Conservation (phyloP, 2,797 vertebrate genomes). For the Gallinago stenura region DNA sequence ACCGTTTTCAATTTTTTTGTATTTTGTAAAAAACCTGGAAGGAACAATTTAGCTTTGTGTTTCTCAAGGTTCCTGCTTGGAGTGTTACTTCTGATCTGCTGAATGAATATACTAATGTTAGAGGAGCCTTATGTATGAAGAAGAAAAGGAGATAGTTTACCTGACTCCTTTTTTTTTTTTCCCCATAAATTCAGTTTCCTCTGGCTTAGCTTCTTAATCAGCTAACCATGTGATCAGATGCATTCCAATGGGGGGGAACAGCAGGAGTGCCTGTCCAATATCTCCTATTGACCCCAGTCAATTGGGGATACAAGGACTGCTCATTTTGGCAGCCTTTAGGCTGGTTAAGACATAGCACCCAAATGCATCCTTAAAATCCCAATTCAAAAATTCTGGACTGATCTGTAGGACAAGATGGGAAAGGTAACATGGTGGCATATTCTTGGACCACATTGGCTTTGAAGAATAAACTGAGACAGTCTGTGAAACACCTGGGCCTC, state of each 20-base stretch:
- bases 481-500: background rate
- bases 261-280: background rate
- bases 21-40: background rate
- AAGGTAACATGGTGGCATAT: background rate
- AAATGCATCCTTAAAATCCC: background rate
- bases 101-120: background rate
- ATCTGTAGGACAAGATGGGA: background rate
- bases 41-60: background rate
- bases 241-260: fast-evolving
- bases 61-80: background rate
- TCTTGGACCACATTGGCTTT: background rate
- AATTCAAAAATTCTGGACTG: background rate
- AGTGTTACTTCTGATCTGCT: background rate
- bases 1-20: background rate
- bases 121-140: background rate
- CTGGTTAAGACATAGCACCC: background rate
- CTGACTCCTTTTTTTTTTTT: background rate
- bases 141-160: background rate
- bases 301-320: background rate
- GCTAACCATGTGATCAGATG: background rate
- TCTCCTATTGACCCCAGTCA: background rate
- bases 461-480: background rate
- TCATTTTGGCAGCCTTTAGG: background rate
- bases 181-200: background rate
- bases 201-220: background rate